These are phyloP conservation scores for Toxotes chatareus DNA, from an alignment of 2,113 vertebrate genomes.

Conservation along the genomic window DNA sequence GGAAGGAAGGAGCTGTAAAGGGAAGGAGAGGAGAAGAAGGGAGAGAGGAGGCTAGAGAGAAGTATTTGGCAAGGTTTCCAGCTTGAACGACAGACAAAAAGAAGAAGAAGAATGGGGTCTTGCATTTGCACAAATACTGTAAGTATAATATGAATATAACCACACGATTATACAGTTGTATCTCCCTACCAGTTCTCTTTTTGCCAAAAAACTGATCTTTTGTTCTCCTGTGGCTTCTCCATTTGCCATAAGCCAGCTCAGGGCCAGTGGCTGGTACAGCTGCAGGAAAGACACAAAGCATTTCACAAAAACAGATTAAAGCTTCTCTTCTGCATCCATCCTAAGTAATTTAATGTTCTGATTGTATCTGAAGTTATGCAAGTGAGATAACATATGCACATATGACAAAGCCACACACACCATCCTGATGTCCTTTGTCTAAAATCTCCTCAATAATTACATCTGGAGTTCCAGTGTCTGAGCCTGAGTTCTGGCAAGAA, in stretches of 20 bases:
- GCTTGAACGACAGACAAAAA: too few relatives aligned
- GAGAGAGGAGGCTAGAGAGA: too few relatives aligned
- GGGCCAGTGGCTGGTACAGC: conserved; percentile 56
- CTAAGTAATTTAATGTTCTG: neutral
- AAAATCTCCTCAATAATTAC: conserved; percentile 89
- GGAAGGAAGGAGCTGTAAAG: too few relatives aligned
- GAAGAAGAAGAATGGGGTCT: too few relatives aligned
- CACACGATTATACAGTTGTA: neutral
- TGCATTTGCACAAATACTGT: neutral
- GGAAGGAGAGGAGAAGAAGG: too few relatives aligned
- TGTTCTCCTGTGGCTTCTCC: conserved; percentile 24
- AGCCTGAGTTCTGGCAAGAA: neutral
- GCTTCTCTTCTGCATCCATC: neutral
- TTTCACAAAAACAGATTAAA: neutral
- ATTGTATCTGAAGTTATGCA: neutral
- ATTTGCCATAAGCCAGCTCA: conserved; percentile 47
- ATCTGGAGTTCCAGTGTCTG: conserved; percentile 69
- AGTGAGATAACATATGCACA: neutral
- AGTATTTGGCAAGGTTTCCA: too few relatives aligned
- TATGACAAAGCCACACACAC: conserved; percentile 20
- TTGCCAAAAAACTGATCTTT: neutral
- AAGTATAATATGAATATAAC: neutral
- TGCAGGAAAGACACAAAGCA: neutral
- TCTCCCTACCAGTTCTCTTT: conserved; percentile 37
- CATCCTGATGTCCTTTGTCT: conserved; percentile 73